Conservation (phyloP, 2,797 vertebrate species). For the Lutjanus argentimaculatus region DNA sequence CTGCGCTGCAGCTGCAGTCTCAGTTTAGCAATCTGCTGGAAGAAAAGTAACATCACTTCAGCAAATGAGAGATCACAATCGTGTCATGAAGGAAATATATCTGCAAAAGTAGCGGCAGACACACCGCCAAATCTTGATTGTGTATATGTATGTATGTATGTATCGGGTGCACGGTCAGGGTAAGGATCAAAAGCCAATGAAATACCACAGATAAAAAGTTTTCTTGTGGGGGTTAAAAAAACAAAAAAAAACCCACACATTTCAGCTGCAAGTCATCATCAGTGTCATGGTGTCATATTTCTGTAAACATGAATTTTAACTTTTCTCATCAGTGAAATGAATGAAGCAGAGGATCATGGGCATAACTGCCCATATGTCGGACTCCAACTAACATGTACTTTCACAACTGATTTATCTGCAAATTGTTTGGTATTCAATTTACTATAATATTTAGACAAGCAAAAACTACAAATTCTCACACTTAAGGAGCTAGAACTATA, state of each 20-base stretch:
- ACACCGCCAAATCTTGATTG: too few relatives aligned
- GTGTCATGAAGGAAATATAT: background rate
- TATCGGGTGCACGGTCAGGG: too few relatives aligned
- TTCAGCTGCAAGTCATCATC: too few relatives aligned
- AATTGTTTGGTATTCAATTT: background rate
- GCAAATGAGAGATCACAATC: conserved; percentile 3
- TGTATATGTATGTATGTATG: too few relatives aligned
- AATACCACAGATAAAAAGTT: too few relatives aligned
- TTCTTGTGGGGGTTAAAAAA: too few relatives aligned
- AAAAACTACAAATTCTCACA: too few relatives aligned
- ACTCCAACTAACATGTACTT: background rate
- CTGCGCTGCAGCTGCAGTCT: conserved; percentile 94
- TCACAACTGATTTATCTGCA: background rate
- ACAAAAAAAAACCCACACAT: too few relatives aligned
- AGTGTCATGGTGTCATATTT: too few relatives aligned
- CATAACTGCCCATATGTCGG: background rate
- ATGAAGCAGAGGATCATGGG: background rate
- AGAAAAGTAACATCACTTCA: conserved; percentile 42
- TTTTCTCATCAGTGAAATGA: background rate
- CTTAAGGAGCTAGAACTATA: too few relatives aligned
- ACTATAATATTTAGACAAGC: too few relatives aligned
- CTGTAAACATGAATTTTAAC: background rate
- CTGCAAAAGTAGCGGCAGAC: background rate
- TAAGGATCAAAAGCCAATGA: too few relatives aligned
- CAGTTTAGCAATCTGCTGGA: conserved; percentile 95